Evolutionary conservation across 2,113 vertebrate genomes (phyloP), one percentile per base, ranked within the genome.

Genomic region (Pterocles orientalis): DNA sequence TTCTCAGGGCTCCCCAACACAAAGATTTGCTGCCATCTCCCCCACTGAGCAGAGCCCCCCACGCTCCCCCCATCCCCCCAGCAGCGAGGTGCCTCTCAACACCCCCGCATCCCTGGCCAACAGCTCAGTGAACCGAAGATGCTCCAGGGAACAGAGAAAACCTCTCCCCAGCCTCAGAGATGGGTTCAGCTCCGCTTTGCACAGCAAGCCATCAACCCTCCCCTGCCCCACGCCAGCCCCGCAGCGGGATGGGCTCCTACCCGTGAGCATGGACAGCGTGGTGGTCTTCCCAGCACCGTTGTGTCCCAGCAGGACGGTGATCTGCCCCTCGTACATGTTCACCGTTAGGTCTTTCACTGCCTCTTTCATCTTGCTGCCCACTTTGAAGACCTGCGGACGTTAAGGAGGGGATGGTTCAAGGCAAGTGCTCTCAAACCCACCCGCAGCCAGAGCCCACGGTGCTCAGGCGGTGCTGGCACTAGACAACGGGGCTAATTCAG

Each of bases 231-330:
- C 5, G 18, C 39, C 58, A 45, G 53, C 41, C 24, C 25, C 5
- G 1, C 12, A 58, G 71, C 70, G 36, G 66, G 39, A 50, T 0
- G 1, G 2, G 86, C 50, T 54, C 77, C 31, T 88, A 99, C 99
- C 99, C 92, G 99, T 99, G 79, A 99, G 98, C 98, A 99, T 99
- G 79, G 99, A 99, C 93, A 99, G 96, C 2, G 99, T 99, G 29
- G 99, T 99, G 77, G 98, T 99, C 96, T 99, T 99, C 57, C 99
- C 99, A 29, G 99, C 99, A 29, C 99, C 99, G 0, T 99, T 99
- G 98, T 99, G 99, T 86, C 99, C 99, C 45, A 99, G 93, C 64
- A 99, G 96, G 23, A 99, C 99, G 0, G 98, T 99, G 96, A 99
- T 99, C 94, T 99, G 99, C 47, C 99, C 98, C 80, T 99, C 99